Evolutionary conservation across 2,113 vertebrate genomes (phyloP), one percentile per base, ranked within the genome.

Genomic region (Prinia subflava): DNA sequence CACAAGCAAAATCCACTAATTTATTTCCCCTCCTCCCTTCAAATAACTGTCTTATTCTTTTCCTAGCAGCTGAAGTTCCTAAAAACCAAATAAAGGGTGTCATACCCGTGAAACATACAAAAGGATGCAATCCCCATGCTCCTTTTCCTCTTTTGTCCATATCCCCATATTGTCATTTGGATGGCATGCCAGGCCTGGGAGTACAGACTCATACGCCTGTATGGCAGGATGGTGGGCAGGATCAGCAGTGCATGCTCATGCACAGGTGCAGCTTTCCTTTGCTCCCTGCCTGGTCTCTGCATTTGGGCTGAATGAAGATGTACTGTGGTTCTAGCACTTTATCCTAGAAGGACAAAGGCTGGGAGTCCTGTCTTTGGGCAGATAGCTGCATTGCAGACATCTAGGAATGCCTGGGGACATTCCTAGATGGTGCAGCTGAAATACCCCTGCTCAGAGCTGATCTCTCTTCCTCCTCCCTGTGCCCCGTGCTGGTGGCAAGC

Each of bases 271-370:
- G 28, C 28, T 65, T 74, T 39, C 19, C 55, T 90, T 63, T 59
- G 15, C 52, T 74, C 37, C 74, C 46, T 49, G 25, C 24, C 22
- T 5, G 1, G 37, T 63, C 16, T 68, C 33, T 39, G 35, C 52
- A 75, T 44, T 83, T 5, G 50, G 53, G 18, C 39, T 50, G 27
- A 46, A 73, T 0, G 8, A 67, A 47, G 31, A 21, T 2, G 3
- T 21, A 6, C 18, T 37, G 42, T 0, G 2, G 27, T 42, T 90
- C 42, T 22, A 56, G 42, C 19, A 41, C 13, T 1, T 0, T 28
- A 11, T 24, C 35, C 25, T 16, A 49, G 53, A 77, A 79, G 49
- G 25, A 69, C 25, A 52, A 73, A 41, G 46, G 22, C 33, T 42
- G 37, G 14, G 25, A 85, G 31, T 44, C 27, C 56, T 42, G 35